Evolutionary conservation across 2,888 invertebrate genomes (phyloP), one percentile per base, ranked within the genome.

Genomic region (Cerastis rubricosa): DNA sequence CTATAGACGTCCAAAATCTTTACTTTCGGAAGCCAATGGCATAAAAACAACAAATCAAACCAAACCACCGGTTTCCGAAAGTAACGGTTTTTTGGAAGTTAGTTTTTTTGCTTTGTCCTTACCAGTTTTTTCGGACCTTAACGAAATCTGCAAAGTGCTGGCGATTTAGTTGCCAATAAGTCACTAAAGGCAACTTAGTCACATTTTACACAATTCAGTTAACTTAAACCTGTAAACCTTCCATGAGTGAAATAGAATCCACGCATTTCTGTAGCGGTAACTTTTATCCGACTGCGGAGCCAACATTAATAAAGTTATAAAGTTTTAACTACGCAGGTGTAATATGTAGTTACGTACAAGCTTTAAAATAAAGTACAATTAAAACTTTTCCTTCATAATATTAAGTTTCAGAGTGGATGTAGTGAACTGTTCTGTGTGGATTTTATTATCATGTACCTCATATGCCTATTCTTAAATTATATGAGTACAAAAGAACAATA

Each of bases 161-260:
- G 25, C 43, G 4, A 45, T 49, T 68, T 69, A 65, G 64, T 65
- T 35, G 67, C 54, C 63, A 57, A 68, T 64, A 74, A 64, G 67
- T 75, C 40, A 14, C 40, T 54, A 29, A 19, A 74, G 47, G 57
- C 68, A 80, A 81, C 81, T 77, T 59, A 57, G 47, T 80, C 51
- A 47, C 25, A 17, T 75, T 22, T 54, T 70, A 49, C 35, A 25
- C 25, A 8, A 61, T 45, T 25, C 61, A 64, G 71, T 80, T 64
- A 43, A 43, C 14, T 43, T 43, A 22, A 63, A 43, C 43, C 14
- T 17, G n/a, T 49, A 22, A 71, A 71, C 66, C 61, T 12, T 66
- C 78, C 66, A 78, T 81, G 78, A 73, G 61, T 70, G 29, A 70
- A 78, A 73, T 77, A 72, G 35, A 77, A 81, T 77, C 54, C 3